Evolutionary conservation across 2,797 vertebrate genomes (phyloP).

Genomic region (Sebastes vulpes): DNA sequence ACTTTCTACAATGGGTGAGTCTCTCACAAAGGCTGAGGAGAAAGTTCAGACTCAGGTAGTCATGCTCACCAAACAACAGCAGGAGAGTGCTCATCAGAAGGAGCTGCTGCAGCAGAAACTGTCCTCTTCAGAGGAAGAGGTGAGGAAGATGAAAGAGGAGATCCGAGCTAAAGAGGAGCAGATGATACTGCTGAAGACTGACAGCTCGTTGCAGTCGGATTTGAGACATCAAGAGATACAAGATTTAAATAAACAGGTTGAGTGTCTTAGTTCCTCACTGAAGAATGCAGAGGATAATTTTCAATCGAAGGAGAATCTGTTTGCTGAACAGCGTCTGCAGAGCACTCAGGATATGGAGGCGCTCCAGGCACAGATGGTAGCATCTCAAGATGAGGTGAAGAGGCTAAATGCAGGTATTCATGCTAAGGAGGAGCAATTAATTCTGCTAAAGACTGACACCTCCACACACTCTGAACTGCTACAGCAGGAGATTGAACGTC

Average conservation of each 20-base stretch:
- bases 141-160: constrained; percentile 40
- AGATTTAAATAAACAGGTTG: constrained; percentile 61
- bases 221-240: constrained; percentile 76
- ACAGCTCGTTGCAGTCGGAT: constrained; percentile 11
- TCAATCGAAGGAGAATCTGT: constrained; percentile 47
- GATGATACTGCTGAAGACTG: constrained; percentile 25
- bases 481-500: constrained; percentile 23
- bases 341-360: constrained; percentile 3
- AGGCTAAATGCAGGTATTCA: constrained; percentile 27
- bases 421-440: constrained; percentile 36
- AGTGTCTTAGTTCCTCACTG: constrained; percentile 38
- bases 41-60: constrained; percentile 10
- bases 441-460: constrained; percentile 2
- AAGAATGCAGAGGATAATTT: constrained; percentile 48
- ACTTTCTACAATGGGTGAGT: neutral
- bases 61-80: constrained; percentile 30
- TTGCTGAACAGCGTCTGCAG: constrained; percentile 40
- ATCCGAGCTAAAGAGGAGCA: constrained; percentile 59
- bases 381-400: constrained; percentile 34
- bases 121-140: constrained; percentile 20
- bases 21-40: constrained; percentile 51
- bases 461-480: constrained; percentile 9
- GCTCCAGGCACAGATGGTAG: constrained; percentile 14
- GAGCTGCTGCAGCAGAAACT: constrained; percentile 49
- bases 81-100: constrained; percentile 35